These are phyloP conservation scores for Cercopithecus mona DNA, from an alignment of 2,113 vertebrate species.

Conservation along the genomic window DNA sequence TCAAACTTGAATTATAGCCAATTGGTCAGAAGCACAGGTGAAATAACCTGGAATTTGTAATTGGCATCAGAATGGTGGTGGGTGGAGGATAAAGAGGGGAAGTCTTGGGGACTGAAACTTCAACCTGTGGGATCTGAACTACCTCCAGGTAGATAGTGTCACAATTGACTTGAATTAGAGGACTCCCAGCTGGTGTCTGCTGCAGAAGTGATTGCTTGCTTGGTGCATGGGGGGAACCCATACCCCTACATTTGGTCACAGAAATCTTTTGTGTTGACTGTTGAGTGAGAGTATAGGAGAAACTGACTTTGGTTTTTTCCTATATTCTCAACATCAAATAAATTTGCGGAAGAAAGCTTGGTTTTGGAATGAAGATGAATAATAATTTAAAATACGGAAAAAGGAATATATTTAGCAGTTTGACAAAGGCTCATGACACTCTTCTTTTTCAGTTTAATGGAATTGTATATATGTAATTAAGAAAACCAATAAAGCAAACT, in stretches of 20 bases:
- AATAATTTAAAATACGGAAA: slow-evolving; percentile 25
- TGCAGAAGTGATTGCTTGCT: not conserved
- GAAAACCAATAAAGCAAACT: slow-evolving; percentile 20
- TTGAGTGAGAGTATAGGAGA: not conserved
- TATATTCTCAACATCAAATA: not conserved
- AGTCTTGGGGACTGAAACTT: not conserved
- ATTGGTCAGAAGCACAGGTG: not conserved
- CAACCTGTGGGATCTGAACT: not conserved
- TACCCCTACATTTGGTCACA: not conserved
- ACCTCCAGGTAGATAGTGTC: not conserved
- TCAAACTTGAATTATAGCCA: not conserved
- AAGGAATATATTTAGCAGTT: not conserved
- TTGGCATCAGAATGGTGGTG: not conserved
- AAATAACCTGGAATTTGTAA: not conserved
- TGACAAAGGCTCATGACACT: not conserved
- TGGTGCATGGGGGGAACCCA: not conserved
- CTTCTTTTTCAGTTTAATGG: slow-evolving; percentile 19
- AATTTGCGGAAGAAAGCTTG: slow-evolving; percentile 4
- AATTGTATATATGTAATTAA: not conserved
- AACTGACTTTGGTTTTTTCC: not conserved
- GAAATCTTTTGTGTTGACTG: not conserved
- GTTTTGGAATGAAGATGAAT: slow-evolving; percentile 26
- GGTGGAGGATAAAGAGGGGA: not conserved
- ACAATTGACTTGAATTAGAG: not conserved
- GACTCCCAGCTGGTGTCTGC: not conserved